Evolutionary conservation across 2,888 invertebrate species (phyloP), one percentile per base, ranked within the genome.

Genomic region (Nymphalis c-album): DNA sequence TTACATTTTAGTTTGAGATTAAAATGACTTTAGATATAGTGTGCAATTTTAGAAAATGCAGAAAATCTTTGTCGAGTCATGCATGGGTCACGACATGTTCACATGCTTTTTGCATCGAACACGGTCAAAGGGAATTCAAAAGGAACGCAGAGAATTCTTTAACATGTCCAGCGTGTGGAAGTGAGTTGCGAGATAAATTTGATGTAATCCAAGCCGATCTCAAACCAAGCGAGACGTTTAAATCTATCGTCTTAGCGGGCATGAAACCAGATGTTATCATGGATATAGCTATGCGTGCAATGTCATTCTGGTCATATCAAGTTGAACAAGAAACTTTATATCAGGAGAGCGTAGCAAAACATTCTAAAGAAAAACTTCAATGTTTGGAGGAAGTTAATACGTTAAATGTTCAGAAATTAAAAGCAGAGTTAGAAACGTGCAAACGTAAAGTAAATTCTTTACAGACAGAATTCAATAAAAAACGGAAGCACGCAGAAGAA

Each of bases 61-160:
- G 92, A 81, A 90, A 85, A 81, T 78, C 89, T 57, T 78, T 93
- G 74, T 80, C 86, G 67, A 88, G 77, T 78, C 86, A 91, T 78
- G 93, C 93, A 57, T 93, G 93, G 91, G 91, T 93, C 50, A 93
- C 93, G 61, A 91, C 91, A 64, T 93, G 93, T 83, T 93, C 93
- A 51, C 93, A 93, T 76, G 93, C 93, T 72, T 93, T 93, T 84
- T 93, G 93, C 74, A 85, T 87, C 53, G 93, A 93, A 74, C 93
- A 93, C 72, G 93, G 93, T 8, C 91, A 91, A 80, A 85, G 82
- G 67, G 91, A 92, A 78, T 91, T 93, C 72, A 89, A 85, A 78
- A 83, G 89, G 73, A 90, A 87, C 70, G 78, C 85, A 66, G 90
- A 90, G 75, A 92, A 92, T 75, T 82, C 83, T 26, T 74, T 92